Base-by-base conservation (phyloP, 2,113 vertebrate genomes). In the Dromiciops gliroides region DNA sequence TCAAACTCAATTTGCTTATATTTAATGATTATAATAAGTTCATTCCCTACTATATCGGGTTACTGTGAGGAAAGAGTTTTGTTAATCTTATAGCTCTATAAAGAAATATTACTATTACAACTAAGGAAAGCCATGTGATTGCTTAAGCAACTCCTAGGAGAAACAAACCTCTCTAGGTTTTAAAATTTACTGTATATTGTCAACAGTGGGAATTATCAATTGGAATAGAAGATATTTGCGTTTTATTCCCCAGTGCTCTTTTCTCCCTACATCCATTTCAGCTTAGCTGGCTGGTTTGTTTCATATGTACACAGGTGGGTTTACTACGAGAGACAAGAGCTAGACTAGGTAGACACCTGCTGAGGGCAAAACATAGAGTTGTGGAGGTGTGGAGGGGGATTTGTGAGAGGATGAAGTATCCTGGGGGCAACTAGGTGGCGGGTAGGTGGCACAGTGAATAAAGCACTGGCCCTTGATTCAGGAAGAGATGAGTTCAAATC, bases 111-210 rank as follows among this genome's bases (percentile, higher is more conserved):
- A n/a, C 31, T 75, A n/a, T 83, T 83, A 19, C n/a, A 44, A 44
- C 19, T 83, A 83, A 44, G 67, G n/a, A 83, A 83, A 83, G 37
- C 51, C 92, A 23, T 60, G 91, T 24, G 26, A 95, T 91, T 95
- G 92, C 95, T 93, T 93, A 95, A 95, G 50, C 89, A 67, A 91
- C 94, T 14, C 3, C 48, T 92, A 93, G 92, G 92, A 52, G 28
- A 93, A 90, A n/a, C n/a, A 49, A 93, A 91, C 89, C 11, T 91
- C 11, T 25, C 37, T 48, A 50, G 12, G 31, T 91, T 60, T 95
- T 95, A 93, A 90, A n/a, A 90, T n/a, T 19, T 91, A 50, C 89
- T 92, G 47, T 93, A 49, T 31, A 5, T 83, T 83, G 48, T 49
- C 90, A 89, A n/a, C 48, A 83, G n/a, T 23, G 16, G 2, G n/a